Evolutionary conservation across 2,797 vertebrate species (phyloP).

Genomic region (Alouatta caraya): DNA sequence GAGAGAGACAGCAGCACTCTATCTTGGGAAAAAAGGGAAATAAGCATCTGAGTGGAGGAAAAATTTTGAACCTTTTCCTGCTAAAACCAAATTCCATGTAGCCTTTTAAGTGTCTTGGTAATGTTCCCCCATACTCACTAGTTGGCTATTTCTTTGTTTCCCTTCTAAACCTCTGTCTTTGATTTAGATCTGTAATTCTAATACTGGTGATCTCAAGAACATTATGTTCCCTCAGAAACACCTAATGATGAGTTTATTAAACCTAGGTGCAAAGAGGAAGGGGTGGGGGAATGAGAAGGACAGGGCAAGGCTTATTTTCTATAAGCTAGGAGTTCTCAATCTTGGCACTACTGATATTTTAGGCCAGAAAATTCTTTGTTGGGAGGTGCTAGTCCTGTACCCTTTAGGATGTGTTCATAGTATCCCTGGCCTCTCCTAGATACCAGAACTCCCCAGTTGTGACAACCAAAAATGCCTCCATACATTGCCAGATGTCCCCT

Average conservation of each 20-base stretch:
- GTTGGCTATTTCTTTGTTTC: neutral
- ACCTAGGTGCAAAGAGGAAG: neutral
- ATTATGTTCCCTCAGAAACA: neutral
- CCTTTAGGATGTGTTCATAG: neutral
- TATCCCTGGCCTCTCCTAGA: neutral
- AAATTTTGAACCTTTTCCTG: neutral
- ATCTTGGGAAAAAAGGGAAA: conserved; percentile 35
- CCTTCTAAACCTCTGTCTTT: conserved; percentile 6
- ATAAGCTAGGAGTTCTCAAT: neutral
- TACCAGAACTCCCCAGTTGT: neutral
- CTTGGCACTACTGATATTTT: neutral
- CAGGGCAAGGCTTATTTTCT: neutral
- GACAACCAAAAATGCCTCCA: neutral
- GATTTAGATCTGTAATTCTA: conserved; percentile 7
- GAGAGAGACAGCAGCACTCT: conserved; percentile 27
- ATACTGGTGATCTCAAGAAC: conserved; percentile 1
- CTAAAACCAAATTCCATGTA: conserved; percentile 30
- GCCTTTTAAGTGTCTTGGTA: neutral
- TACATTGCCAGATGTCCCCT: neutral
- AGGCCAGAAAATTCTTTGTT: neutral
- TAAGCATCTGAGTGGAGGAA: neutral
- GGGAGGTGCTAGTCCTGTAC: neutral
- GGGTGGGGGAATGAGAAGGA: neutral
- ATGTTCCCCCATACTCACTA: neutral
- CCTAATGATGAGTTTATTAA: neutral